A percentile compares a stretch with the other conserved stretches of the same genome.
phyloP scores from a whole-genome alignment of 2,888 invertebrate genomes.

The Drosophila birchii region DNA sequence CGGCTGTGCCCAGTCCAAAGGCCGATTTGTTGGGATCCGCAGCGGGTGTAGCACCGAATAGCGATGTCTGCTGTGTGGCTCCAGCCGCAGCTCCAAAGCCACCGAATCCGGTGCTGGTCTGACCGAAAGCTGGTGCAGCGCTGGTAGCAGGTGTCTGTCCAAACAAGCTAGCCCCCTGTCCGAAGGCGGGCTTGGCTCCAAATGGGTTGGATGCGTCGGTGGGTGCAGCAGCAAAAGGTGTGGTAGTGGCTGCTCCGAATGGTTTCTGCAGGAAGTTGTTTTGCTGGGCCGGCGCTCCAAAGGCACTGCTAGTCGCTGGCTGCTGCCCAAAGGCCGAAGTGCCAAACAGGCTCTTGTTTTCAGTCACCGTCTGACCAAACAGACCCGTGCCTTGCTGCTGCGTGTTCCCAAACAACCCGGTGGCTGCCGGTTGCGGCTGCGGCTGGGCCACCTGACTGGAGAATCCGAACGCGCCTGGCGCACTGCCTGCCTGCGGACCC shows the following conservation, averaged over 20 bases:
- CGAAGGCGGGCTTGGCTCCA: constrained; percentile 83
- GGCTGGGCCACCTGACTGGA: constrained; percentile 85
- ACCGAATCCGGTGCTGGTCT: constrained; percentile 82
- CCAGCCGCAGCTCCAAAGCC: constrained; percentile 83
- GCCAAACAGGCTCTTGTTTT: constrained; percentile 87
- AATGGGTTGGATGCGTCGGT: constrained; percentile 83
- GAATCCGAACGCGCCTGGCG: constrained; percentile 86
- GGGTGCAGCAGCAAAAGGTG: constrained; percentile 77
- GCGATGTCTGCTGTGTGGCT: constrained; percentile 67
- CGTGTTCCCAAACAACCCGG: constrained; percentile 86
- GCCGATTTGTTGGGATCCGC: constrained; percentile 84
- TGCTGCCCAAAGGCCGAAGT: constrained; percentile 86
- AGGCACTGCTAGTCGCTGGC: constrained; percentile 82
- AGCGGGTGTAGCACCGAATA: constrained; percentile 79
- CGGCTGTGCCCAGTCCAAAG: constrained; percentile 80
- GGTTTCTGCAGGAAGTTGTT: constrained; percentile 89
- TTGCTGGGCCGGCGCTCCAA: constrained; percentile 86
- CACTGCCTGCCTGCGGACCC: constrained; percentile 86
- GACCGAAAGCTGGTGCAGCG: constrained; percentile 85
- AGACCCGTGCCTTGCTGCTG: constrained; percentile 84
- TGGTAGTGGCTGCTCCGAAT: constrained; percentile 85
- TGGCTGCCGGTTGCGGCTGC: constrained; percentile 80
- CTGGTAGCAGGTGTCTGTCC: constrained; percentile 86
- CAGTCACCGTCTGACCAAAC: constrained; percentile 86
- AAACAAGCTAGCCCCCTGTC: constrained; percentile 86